A percentile compares a stretch with the other conserved stretches of the same genome.
phyloP scores from a whole-genome alignment of 2,113 vertebrate species.

The Melanocharis versteri region DNA sequence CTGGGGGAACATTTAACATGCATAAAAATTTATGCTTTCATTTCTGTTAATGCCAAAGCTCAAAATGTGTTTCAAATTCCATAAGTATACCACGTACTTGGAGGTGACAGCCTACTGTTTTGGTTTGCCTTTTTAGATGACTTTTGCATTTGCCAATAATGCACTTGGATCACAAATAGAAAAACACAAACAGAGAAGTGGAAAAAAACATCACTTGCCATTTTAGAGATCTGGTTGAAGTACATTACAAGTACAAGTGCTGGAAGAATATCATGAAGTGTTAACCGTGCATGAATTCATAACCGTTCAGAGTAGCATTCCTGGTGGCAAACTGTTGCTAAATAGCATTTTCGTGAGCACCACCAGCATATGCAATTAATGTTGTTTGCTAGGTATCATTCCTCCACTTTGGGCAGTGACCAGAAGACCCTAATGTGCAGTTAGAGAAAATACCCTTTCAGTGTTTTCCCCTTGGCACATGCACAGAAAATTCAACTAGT shows the following conservation, averaged over 20 bases:
- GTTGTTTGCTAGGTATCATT: background rate
- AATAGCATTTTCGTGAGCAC: background rate
- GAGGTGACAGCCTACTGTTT: slow-evolving; percentile 9
- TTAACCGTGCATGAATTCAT: background rate
- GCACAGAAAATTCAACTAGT: slow-evolving; percentile 8
- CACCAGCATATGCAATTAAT: background rate
- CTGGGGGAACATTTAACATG: background rate
- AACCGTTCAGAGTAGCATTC: background rate
- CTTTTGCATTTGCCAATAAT: background rate
- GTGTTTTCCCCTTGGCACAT: slow-evolving; percentile 21
- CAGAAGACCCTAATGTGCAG: background rate
- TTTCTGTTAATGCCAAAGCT: slow-evolving; percentile 18
- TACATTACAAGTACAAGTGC: background rate
- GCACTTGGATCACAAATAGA: background rate
- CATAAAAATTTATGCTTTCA: background rate
- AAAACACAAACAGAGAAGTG: background rate
- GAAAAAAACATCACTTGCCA: background rate
- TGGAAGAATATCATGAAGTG: background rate
- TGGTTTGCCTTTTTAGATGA: background rate
- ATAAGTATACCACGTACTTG: background rate
- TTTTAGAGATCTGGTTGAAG: background rate
- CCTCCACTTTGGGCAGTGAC: background rate
- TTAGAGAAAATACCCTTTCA: slow-evolving; percentile 3
- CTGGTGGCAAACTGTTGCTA: background rate
- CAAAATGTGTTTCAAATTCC: slow-evolving; percentile 23